phyloP scores from a whole-genome alignment of 2,797 vertebrate species.

The Gobionotothen gibberifrons region DNA sequence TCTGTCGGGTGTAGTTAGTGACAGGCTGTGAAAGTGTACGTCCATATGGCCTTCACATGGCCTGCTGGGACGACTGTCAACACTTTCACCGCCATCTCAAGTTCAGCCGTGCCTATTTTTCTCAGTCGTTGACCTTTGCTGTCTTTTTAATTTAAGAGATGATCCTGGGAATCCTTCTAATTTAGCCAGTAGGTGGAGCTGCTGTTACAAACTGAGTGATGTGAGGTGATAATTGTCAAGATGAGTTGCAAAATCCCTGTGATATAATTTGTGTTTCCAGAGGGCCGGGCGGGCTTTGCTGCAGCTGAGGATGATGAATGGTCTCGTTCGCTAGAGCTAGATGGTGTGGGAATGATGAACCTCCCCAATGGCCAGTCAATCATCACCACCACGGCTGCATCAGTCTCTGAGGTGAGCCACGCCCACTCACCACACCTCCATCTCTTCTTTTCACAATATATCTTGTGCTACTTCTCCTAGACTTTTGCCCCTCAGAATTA shows the following conservation, averaged over 20 bases:
- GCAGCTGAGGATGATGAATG: conserved; percentile 86
- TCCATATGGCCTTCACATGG: conserved; percentile 25
- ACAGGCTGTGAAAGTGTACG: conserved; percentile 34
- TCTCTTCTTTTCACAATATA: background rate
- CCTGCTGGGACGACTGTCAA: conserved; percentile 11
- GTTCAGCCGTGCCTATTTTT: background rate
- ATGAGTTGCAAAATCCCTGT: conserved; percentile 1
- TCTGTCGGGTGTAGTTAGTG: conserved; percentile 12
- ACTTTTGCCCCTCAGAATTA: no score
- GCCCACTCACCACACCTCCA: background rate
- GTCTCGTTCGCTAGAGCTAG: conserved; percentile 79
- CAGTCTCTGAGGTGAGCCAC: conserved; percentile 91
- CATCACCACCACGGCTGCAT: conserved; percentile 83
- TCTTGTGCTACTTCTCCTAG: background rate
- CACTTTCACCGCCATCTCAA: background rate
- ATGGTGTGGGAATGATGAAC: conserved; percentile 96
- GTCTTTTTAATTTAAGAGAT: background rate
- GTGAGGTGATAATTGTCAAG: background rate
- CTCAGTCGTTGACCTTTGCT: background rate
- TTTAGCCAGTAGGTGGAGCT: conserved; percentile 55
- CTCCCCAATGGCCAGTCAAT: conserved; percentile 93
- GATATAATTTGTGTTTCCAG: conserved; percentile 43
- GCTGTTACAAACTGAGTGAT: conserved; percentile 23
- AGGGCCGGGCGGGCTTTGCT: conserved; percentile 83
- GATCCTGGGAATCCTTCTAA: background rate